A percentile compares a stretch with the other conserved stretches of the same genome.
These are phyloP conservation scores for Euglossa dilemma DNA, from an alignment of 1,140 invertebrate species.

Conservation along the genomic window DNA sequence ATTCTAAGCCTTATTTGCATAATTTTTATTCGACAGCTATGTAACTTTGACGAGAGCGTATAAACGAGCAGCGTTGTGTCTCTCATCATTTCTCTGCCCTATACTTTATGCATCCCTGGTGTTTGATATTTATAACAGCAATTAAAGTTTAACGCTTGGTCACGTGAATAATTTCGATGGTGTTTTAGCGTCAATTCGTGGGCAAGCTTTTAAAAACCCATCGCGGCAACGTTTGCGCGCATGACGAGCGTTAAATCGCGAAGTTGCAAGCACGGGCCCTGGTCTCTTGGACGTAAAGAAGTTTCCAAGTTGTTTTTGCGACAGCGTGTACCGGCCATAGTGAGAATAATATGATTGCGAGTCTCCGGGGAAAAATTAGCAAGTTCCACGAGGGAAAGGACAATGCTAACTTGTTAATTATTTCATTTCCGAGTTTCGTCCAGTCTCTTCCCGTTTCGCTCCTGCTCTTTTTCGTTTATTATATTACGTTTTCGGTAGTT, in stretches of 20 bases:
- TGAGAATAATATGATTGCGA: background rate
- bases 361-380: background rate
- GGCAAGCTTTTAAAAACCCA: background rate
- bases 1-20: too few relatives aligned
- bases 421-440: background rate
- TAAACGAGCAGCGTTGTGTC: background rate
- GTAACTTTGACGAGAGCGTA: background rate
- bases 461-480: too few relatives aligned
- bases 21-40: background rate
- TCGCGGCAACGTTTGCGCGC: background rate
- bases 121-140: background rate
- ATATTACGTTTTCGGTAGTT: too few relatives aligned
- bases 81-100: background rate
- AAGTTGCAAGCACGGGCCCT: background rate
- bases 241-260: background rate
- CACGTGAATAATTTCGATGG: background rate
- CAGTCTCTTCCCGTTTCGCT: too few relatives aligned
- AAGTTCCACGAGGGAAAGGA: background rate
- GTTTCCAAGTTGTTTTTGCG: background rate
- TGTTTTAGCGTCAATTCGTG: background rate
- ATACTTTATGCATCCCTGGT: background rate
- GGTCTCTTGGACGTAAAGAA: background rate
- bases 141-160: background rate
- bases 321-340: background rate
- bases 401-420: slow-evolving; percentile 1